A percentile compares a stretch with the other conserved stretches of the same genome.
Conservation (phyloP, 2,888 invertebrate genomes). For the Lamellibrachia columna region DNA sequence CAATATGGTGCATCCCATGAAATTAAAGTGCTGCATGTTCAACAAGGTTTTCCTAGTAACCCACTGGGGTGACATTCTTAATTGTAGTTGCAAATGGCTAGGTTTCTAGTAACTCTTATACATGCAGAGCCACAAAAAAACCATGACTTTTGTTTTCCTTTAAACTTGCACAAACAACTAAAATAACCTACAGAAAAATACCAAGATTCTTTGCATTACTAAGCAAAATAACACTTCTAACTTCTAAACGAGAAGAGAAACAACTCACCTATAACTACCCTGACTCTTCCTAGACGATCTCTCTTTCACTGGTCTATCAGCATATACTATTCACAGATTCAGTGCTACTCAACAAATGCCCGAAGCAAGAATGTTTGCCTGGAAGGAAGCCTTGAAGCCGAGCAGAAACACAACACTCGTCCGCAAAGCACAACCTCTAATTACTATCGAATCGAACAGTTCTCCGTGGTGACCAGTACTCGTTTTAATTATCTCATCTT, state of each 20-base stretch:
- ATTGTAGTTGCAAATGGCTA: no score
- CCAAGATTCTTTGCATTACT: no score
- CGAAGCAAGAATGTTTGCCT: background rate
- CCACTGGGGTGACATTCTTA: no score
- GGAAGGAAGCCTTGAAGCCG: background rate
- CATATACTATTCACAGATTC: background rate
- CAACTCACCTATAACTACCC: background rate
- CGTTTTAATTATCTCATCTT: constrained; percentile 3
- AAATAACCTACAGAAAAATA: no score
- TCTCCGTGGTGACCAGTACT: background rate
- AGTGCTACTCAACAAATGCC: background rate
- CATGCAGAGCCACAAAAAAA: no score
- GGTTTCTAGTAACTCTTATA: no score
- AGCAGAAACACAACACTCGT: background rate
- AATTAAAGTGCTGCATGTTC: no score
- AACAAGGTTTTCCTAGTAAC: no score
- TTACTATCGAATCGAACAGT: background rate
- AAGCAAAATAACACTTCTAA: background rate
- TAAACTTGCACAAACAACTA: no score
- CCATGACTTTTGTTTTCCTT: no score
- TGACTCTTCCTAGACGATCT: background rate
- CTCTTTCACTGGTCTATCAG: background rate
- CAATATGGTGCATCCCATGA: no score
- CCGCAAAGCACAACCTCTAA: background rate
- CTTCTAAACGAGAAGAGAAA: background rate